These are phyloP conservation scores for Drosophila melanica DNA, from an alignment of 1,140 invertebrate genomes.

Conservation along the genomic window DNA sequence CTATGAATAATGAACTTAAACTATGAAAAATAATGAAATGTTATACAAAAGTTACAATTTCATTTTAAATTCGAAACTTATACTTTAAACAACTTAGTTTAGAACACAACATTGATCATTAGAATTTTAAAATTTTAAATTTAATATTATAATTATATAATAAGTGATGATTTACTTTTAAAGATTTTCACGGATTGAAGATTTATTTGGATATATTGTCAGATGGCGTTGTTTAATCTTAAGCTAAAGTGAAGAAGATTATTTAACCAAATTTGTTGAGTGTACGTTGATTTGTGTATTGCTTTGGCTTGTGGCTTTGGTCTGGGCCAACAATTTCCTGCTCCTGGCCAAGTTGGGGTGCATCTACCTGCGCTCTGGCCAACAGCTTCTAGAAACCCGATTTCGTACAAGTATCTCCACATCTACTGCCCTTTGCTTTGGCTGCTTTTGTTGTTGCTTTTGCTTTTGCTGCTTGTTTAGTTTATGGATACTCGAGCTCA, in stretches of 20 bases:
- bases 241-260: background rate
- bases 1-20: too few species aligned
- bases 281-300: slow-evolving; percentile 4
- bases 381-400: slow-evolving; percentile 45
- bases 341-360: slow-evolving; percentile 42
- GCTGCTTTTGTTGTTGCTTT: slow-evolving; percentile 7
- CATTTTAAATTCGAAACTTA: too few species aligned
- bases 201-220: too few species aligned
- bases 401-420: slow-evolving; percentile 38
- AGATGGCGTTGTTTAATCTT: too few species aligned
- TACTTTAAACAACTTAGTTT: too few species aligned
- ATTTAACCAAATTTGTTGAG: background rate
- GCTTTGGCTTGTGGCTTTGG: slow-evolving; percentile 31
- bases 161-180: too few species aligned
- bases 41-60: too few species aligned
- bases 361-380: slow-evolving; percentile 44
- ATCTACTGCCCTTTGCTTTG: slow-evolving; percentile 30
- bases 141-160: too few species aligned
- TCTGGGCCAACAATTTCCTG: slow-evolving; percentile 44
- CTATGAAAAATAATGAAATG: too few species aligned
- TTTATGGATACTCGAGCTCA: slow-evolving; percentile 69
- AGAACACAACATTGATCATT: too few species aligned
- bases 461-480: slow-evolving; percentile 53
- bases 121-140: too few species aligned
- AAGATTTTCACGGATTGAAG: too few species aligned